These are phyloP conservation scores for Trypoxylon attenuatum DNA, from an alignment of 2,888 invertebrate genomes.

Conservation along the genomic window DNA sequence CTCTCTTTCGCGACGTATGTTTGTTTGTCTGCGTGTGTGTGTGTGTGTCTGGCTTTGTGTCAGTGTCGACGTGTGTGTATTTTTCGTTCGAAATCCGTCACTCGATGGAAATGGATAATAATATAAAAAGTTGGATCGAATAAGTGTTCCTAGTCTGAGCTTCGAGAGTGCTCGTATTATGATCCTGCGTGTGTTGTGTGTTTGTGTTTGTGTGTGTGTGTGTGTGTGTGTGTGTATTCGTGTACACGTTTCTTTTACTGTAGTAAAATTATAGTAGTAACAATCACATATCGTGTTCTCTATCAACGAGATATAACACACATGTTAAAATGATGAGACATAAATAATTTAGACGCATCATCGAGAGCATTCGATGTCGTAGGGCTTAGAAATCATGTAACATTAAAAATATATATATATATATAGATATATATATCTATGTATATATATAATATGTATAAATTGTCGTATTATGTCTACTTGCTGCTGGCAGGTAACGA, in stretches of 20 bases:
- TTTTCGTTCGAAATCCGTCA: too few relatives aligned
- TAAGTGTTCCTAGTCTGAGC: too few relatives aligned
- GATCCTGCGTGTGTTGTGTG: too few relatives aligned
- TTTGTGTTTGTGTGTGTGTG: too few relatives aligned
- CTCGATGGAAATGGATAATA: too few relatives aligned
- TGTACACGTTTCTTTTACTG: constrained; percentile 70
- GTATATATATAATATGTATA: constrained; percentile 70
- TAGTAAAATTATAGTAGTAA: constrained; percentile 75
- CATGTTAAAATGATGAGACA: constrained; percentile 72
- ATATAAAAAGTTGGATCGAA: too few relatives aligned
- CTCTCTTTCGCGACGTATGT: too few relatives aligned
- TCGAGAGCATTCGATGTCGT: constrained; percentile 66
- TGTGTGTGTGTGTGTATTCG: too few relatives aligned
- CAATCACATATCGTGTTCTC: constrained; percentile 75
- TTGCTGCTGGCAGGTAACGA: not conserved
- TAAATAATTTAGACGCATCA: constrained; percentile 73
- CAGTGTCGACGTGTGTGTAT: too few relatives aligned
- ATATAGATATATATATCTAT: constrained; percentile 43
- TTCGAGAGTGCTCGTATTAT: too few relatives aligned
- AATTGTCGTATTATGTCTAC: constrained; percentile 70
- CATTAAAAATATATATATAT: constrained; percentile 72
- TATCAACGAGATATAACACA: constrained; percentile 74
- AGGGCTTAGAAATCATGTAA: constrained; percentile 74
- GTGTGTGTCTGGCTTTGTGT: too few relatives aligned
- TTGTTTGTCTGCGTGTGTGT: too few relatives aligned